phyloP scores from a whole-genome alignment of 2,113 vertebrate species.

The Melanostigma gelatinosum region DNA sequence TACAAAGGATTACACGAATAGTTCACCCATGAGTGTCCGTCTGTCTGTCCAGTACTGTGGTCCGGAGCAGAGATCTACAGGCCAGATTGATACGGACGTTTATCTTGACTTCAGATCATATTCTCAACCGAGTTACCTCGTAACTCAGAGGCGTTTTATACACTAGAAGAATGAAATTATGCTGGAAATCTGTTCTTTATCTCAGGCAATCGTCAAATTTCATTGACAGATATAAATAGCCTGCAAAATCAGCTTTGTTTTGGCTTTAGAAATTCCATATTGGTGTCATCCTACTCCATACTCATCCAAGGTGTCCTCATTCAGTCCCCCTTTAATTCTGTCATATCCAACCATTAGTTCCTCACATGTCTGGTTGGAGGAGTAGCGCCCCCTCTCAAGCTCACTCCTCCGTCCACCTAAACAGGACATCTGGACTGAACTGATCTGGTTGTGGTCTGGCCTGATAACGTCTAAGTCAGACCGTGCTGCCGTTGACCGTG shows the following conservation, averaged over 20 bases:
- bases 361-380: neutral
- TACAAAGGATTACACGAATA: conserved; percentile 31
- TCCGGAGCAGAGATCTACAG: neutral
- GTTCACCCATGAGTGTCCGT: neutral
- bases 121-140: neutral
- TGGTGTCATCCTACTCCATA: neutral
- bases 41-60: neutral
- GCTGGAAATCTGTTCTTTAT: neutral
- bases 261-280: neutral
- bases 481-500: conserved; percentile 2
- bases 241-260: neutral
- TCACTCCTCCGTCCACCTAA: neutral
- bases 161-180: neutral
- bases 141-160: neutral
- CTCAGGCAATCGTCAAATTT: neutral
- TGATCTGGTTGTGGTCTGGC: conserved; percentile 45
- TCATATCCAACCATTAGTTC: neutral
- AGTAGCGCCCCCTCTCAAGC: conserved; percentile 3
- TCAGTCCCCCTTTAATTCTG: neutral
- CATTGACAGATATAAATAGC: neutral
- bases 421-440: conserved; percentile 31
- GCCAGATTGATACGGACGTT: neutral
- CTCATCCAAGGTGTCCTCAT: neutral
- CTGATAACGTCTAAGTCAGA: conserved; percentile 34
- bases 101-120: neutral